phyloP scores from a whole-genome alignment of 2,888 invertebrate species.

The Scotopteryx bipunctaria region DNA sequence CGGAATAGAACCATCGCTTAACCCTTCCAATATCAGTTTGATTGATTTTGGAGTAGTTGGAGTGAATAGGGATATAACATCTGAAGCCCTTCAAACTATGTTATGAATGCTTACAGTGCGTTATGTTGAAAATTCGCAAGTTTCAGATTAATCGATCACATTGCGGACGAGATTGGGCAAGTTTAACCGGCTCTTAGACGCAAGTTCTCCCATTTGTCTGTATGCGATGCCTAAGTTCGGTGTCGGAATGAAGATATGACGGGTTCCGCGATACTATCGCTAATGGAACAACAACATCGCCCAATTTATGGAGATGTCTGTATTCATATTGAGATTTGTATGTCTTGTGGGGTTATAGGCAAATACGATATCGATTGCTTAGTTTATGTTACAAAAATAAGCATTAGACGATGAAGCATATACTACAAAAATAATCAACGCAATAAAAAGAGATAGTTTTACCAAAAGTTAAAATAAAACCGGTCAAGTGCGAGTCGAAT shows the following conservation, averaged over 20 bases:
- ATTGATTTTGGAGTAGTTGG: conserved; percentile 50
- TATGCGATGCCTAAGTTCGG: conserved; percentile 45
- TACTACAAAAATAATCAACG: neutral
- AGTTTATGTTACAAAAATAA: neutral
- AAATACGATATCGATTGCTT: too few relatives aligned
- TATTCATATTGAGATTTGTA: neutral
- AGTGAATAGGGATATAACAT: conserved; percentile 42
- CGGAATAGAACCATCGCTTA: conserved; percentile 35
- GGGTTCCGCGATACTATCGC: conserved; percentile 34
- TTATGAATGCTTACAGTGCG: conserved; percentile 44
- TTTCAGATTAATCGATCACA: conserved; percentile 70
- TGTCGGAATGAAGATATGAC: conserved; percentile 52
- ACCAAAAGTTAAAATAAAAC: conserved; percentile 11
- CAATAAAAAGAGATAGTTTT: neutral
- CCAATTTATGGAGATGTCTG: conserved; percentile 6
- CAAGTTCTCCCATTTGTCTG: conserved; percentile 66
- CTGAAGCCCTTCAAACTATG: conserved; percentile 50
- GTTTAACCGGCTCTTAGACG: conserved; percentile 54
- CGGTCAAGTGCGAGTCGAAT: too few relatives aligned
- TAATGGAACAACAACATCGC: conserved; percentile 15
- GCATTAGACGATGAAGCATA: neutral
- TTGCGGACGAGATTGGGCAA: conserved; percentile 64
- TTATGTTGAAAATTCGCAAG: conserved; percentile 56
- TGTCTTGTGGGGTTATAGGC: neutral
- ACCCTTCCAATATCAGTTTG: conserved; percentile 44